A percentile compares a stretch with the other conserved stretches of the same genome.
Evolutionary conservation across 2,113 vertebrate species (phyloP).

Genomic region (Solea solea): DNA sequence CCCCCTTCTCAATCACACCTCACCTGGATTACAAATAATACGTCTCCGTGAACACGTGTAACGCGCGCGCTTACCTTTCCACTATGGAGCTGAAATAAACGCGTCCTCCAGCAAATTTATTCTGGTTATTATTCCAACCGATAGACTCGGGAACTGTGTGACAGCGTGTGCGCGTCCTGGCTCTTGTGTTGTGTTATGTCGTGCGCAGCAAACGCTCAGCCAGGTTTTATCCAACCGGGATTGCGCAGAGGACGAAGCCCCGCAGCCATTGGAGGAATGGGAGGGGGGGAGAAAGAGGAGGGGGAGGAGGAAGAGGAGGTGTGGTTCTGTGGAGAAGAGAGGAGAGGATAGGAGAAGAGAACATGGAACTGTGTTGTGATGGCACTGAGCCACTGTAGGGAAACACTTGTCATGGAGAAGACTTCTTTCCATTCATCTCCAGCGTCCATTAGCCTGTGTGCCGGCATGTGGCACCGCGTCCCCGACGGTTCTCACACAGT

Average conservation of each 20-base stretch:
- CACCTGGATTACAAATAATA: background rate
- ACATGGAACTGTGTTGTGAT: conserved; percentile 63
- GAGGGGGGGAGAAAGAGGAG: conserved; percentile 12
- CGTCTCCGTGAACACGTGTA: too few species aligned
- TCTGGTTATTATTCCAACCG: conserved; percentile 73
- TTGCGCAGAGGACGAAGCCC: conserved; percentile 56
- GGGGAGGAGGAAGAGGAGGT: conserved; percentile 28
- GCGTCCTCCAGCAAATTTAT: conserved; percentile 2
- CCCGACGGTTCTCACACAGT: conserved; percentile 62
- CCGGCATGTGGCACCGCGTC: conserved; percentile 43
- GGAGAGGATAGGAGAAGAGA: background rate
- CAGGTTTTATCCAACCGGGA: conserved; percentile 78
- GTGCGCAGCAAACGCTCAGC: conserved; percentile 37
- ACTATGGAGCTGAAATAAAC: conserved; percentile 21
- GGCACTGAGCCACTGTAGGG: conserved; percentile 67
- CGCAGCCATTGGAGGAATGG: conserved; percentile 74
- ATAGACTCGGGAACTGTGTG: background rate
- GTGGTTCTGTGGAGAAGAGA: conserved; percentile 45
- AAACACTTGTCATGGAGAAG: conserved; percentile 76
- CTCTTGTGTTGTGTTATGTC: conserved; percentile 22
- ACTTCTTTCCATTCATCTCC: conserved; percentile 72
- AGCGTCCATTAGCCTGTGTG: conserved; percentile 62
- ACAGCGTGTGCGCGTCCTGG: conserved; percentile 23
- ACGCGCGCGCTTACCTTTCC: conserved; percentile 57
- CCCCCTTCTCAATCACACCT: background rate